Base-by-base conservation (phyloP, 2,888 invertebrate genomes). In the Nysson spinosus region DNA sequence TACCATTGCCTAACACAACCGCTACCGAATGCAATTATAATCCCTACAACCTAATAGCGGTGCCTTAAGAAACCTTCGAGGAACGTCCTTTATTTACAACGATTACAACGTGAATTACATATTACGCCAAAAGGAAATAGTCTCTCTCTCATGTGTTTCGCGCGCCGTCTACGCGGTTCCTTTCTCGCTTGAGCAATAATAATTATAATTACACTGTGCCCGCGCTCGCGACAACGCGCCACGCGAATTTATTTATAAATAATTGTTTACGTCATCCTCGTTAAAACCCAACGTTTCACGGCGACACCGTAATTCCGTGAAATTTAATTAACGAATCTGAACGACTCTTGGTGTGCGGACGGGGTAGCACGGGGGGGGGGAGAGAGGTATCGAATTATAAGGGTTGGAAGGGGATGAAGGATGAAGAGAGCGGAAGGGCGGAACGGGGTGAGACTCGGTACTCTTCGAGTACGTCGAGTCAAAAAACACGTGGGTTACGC, bases 21-120 rank as follows among this genome's bases (percentile, higher is more conserved):
- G 80, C 82, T 82, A 83, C 81, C 80, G 83, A 81, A 83, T 81
- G 80, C 79, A 81, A 78, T 78, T 80, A 80, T 71, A 73, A 73
- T 80, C 79, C 80, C 79, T 80, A 82, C 50, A 77, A 79, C 77
- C 75, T 78, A n/a, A 77, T 77, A 80, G 80, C 77, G 78, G 79
- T 82, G 79, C 75, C 73, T 78, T 78, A 74, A 73, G 63, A 75
- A 72, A 78, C 66, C n/a, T n/a, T 65, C 64, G 78, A 81, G 80
- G 79, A 81, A 81, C 82, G 76, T 81, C 60, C 73, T 74, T 80
- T 81, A 80, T 81, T 64, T 81, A 80, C 81, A 80, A 52, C 63
- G 68, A 68, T 72, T 64, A 72, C 56, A 52, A n/a, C n/a, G n/a
- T n/a, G n/a, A n/a, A n/a, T n/a, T n/a, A n/a, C 49, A 47, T 52